phyloP scores from a whole-genome alignment of 2,888 invertebrate genomes.

The Sinopyrophorus schimmeli region DNA sequence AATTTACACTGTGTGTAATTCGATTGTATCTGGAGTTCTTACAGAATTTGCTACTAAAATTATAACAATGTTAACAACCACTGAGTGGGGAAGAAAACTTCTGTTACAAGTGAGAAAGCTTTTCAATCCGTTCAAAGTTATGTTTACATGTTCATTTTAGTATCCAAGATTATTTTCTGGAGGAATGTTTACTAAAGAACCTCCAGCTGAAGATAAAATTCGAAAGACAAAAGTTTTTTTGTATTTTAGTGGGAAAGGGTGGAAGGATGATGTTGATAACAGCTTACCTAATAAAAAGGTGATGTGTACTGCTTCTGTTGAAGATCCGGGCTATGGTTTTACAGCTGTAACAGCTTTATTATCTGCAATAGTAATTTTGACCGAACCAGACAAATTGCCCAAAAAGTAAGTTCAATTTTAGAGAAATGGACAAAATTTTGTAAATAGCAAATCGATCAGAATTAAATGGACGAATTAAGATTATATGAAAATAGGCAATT shows the following conservation, averaged over 20 bases:
- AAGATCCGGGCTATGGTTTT: conserved; percentile 85
- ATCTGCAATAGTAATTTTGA: conserved; percentile 73
- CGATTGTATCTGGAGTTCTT: too few species aligned
- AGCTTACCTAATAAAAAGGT: too few species aligned
- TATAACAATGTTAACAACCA: too few species aligned
- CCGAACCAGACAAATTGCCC: conserved; percentile 78
- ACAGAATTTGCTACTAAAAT: too few species aligned
- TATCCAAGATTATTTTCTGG: conserved; percentile 64
- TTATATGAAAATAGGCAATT: too few species aligned
- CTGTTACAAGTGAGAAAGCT: conserved; percentile 61
- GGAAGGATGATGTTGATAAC: conserved; percentile 69
- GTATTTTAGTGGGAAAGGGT: conserved; percentile 86
- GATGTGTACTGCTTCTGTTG: too few species aligned
- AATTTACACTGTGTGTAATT: conserved; percentile 63
- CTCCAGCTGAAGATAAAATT: conserved; percentile 65
- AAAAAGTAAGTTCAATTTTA: conserved; percentile 59
- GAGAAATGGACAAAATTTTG: too few species aligned
- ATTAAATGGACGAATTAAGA: neutral
- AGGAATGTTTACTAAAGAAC: conserved; percentile 66
- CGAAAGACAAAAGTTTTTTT: too few species aligned
- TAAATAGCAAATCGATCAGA: neutral
- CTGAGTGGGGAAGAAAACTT: conserved; percentile 65
- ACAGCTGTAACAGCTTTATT: conserved; percentile 75
- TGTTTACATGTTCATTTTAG: too few species aligned
- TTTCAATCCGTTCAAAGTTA: too few species aligned